These are phyloP conservation scores for Odiellus spinosus DNA, from an alignment of 2,888 invertebrate genomes.

Conservation along the genomic window DNA sequence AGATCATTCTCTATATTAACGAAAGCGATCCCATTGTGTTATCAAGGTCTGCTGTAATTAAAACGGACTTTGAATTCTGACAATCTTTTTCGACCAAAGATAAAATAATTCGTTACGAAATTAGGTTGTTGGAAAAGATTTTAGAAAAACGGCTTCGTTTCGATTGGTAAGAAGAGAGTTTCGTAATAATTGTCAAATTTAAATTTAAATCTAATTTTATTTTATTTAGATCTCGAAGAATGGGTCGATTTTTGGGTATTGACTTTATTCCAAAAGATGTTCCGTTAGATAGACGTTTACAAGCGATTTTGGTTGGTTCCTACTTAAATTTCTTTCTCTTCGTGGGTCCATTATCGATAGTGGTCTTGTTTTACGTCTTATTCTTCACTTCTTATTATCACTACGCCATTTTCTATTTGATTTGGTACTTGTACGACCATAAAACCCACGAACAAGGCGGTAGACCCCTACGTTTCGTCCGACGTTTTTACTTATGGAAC, in stretches of 20 bases:
- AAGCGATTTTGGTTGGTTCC: slow-evolving; percentile 55
- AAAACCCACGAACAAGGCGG: slow-evolving; percentile 41
- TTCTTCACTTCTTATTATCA: slow-evolving; percentile 32
- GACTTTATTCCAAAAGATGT: slow-evolving; percentile 69
- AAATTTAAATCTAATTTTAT: too few species aligned
- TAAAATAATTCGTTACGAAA: too few species aligned
- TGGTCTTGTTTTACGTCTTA: slow-evolving; percentile 41
- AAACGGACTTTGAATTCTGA: too few species aligned
- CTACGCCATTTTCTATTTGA: slow-evolving; percentile 39
- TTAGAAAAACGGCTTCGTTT: too few species aligned
- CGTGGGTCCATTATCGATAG: slow-evolving; percentile 31
- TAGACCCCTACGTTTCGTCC: slow-evolving; percentile 31
- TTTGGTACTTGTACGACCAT: slow-evolving; percentile 51
- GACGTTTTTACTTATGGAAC: slow-evolving; percentile 11
- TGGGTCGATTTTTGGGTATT: slow-evolving; percentile 41
- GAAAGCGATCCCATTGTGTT: too few species aligned
- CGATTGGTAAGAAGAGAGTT: too few species aligned
- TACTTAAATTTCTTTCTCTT: slow-evolving; percentile 50
- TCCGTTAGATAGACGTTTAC: slow-evolving; percentile 57
- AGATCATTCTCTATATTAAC: too few species aligned
- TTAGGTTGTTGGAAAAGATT: too few species aligned
- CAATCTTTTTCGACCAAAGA: too few species aligned
- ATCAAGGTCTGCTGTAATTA: too few species aligned
- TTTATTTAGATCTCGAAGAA: too few species aligned
- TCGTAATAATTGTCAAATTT: too few species aligned